Base-by-base conservation (phyloP, 2,888 invertebrate species). In the Agrochola circellaris region DNA sequence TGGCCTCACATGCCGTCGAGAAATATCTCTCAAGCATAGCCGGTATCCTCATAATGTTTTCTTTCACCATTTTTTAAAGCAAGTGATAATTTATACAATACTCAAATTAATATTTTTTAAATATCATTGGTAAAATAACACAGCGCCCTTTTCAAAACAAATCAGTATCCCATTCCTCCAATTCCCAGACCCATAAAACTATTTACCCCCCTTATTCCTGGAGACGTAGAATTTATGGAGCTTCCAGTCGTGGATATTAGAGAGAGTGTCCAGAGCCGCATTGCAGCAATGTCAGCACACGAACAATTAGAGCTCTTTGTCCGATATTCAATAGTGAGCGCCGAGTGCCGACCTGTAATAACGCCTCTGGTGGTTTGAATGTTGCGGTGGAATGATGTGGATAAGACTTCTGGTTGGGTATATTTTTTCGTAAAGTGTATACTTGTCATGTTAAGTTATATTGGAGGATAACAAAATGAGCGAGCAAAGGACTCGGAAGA, bases 261-360 rank as follows among this genome's bases (percentile, higher is more conserved):
- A 70, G 82, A 77, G 83, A 45, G 54, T 60, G 58, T 60, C 77
- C 62, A 56, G 78, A 51, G 65, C 89, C 86, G 91, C 90, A 92
- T 88, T 92, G 89, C 90, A 88, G 89, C 79, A 79, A 83, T 80
- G 87, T 76, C 81, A 79, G 88, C 84, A 84, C 89, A 91, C 92
- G 94, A 94, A 93, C 95, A 95, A 96, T 96, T 95, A 96, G 93
- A 92, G 88, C 91, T 92, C 95, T 95, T 95, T 95, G 95, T 95
- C 93, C 94, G 87, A 95, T 95, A 95, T 95, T 95, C 94, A 95
- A 95, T 95, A 94, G 94, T 90, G 90, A 78, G 66, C 64, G 82
- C 83, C 89, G 87, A 92, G 92, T 91, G 91, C 91, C 88, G 87
- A 84, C 90, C 92, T 91, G 90, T 91, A 92, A 93, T 93, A 89